A percentile compares a stretch with the other conserved stretches of the same genome.
phyloP scores from a whole-genome alignment of 2,113 vertebrate genomes.

The Pelvicachromis taeniatus region DNA sequence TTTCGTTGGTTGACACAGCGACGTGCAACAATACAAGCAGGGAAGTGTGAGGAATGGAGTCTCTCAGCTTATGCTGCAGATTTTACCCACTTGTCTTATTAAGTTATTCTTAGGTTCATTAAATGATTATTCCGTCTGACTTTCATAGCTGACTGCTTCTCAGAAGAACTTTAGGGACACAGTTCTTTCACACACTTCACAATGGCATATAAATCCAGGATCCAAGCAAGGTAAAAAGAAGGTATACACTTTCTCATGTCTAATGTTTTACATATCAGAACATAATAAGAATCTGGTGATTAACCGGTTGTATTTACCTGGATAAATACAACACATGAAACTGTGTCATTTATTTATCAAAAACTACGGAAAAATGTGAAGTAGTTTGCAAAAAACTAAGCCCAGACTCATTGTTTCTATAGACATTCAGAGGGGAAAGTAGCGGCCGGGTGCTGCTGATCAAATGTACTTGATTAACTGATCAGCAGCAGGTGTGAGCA shows the following conservation, averaged over 20 bases:
- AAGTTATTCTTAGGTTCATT: not conserved
- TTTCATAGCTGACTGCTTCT: not conserved
- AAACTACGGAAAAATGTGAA: not conserved
- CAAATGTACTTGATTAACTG: too few species aligned
- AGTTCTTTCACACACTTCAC: too few species aligned
- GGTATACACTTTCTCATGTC: not conserved
- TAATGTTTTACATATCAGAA: not conserved
- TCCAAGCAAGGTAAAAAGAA: not conserved
- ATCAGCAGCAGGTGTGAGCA: too few species aligned
- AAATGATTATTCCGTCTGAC: not conserved
- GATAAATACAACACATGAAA: not conserved
- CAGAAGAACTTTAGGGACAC: not conserved
- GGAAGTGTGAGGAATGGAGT: too few species aligned
- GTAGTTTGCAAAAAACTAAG: not conserved
- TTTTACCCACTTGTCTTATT: not conserved
- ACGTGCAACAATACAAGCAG: too few species aligned
- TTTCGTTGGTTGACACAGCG: too few species aligned
- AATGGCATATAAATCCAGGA: not conserved
- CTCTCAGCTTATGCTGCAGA: not conserved
- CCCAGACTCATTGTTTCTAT: not conserved
- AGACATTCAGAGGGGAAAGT: not conserved
- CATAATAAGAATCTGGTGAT: not conserved
- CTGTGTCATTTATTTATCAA: not conserved
- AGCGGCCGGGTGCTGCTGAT: not conserved
- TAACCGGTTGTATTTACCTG: not conserved